Evolutionary conservation across 2,888 invertebrate species (phyloP).

Genomic region (Microchrysa polita): DNA sequence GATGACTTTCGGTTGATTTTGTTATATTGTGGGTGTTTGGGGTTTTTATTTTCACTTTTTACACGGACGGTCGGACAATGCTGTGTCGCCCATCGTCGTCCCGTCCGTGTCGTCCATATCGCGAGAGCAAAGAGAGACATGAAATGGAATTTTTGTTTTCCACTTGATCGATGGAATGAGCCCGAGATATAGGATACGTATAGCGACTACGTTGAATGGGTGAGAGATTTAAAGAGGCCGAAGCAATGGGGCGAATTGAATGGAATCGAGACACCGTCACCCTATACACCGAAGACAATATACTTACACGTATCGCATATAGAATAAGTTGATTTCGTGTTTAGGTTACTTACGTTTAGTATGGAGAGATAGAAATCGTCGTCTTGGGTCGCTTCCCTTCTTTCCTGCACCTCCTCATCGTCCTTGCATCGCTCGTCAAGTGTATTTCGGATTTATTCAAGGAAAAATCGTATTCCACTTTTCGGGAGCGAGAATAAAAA

Average conservation of each 20-base stretch:
- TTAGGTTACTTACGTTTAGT: neutral
- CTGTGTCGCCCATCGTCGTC: neutral
- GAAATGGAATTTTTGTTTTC: constrained; percentile 2
- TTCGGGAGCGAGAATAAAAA: constrained; percentile 1
- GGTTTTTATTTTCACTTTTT: constrained; percentile 23
- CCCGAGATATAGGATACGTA: too few species aligned
- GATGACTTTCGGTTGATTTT: constrained; percentile 28
- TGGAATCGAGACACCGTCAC: neutral
- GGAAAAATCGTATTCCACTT: constrained; percentile 20
- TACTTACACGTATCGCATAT: neutral
- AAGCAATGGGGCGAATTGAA: too few species aligned
- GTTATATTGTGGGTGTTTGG: constrained; percentile 31
- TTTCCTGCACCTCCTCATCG: too few species aligned
- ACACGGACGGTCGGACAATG: constrained; percentile 10
- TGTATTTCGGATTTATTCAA: constrained; percentile 18
- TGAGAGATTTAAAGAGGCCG: neutral
- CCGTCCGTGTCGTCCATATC: too few species aligned
- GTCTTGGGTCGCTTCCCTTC: constrained; percentile 9
- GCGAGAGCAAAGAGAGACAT: constrained; percentile 3
- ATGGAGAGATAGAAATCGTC: too few species aligned
- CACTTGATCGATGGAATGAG: neutral
- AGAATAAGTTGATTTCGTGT: constrained; percentile 24
- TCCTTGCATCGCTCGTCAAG: too few species aligned
- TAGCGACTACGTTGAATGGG: too few species aligned
- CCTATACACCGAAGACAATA: constrained; percentile 9